Evolutionary conservation across 1,140 invertebrate genomes (phyloP), one percentile per base, ranked within the genome.

Genomic region (Rhagoletis zephyria): DNA sequence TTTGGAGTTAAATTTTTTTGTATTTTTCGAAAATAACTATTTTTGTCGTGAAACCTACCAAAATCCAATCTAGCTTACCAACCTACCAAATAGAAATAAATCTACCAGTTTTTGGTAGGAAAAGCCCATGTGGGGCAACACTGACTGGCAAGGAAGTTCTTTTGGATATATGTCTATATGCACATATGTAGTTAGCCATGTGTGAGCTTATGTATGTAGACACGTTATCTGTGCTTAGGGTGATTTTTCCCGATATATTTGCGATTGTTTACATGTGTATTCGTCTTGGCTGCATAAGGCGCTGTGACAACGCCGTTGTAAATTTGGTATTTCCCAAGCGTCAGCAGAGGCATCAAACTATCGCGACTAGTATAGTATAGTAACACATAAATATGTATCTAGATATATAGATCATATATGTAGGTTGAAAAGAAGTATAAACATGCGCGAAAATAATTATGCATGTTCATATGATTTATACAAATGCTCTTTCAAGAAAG

Each of bases 291-390:
- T 74, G 42, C 16, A 48, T 42, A 19, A 81, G 74, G 51, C 74
- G 48, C 45, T 81, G 51, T 81, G 48, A 19, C 74, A 56, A 81
- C 48, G 74, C 74, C n/a, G 19, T 56, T 81, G 48, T 81, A 48
- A 56, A 81, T 56, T 81, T 81, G 74, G 48, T 56, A 59, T 81
- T 81, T 81, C 16, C n/a, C 74, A 19, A 81, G n/a, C 51, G n/a
- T 9, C 48, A 56, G 10, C 14, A 3, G 1, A 48, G 51, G 16
- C n/a, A 81, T 56, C 16, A n/a, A 30, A 30, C 30, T 30, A 7
- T 60, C 59, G 59, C 59, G 59, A 60, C 12, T 6, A 67, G 65
- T 67, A 5, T 30, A 67, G 63, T 12, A 67, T 40, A 67, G 12
- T 3, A 12, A 12, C 42, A 42, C 14, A 19, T 5, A 12, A 12